A percentile compares a stretch with the other conserved stretches of the same genome.
Conservation (phyloP, 2,888 invertebrate species). For the Drosophila anomelani region DNA sequence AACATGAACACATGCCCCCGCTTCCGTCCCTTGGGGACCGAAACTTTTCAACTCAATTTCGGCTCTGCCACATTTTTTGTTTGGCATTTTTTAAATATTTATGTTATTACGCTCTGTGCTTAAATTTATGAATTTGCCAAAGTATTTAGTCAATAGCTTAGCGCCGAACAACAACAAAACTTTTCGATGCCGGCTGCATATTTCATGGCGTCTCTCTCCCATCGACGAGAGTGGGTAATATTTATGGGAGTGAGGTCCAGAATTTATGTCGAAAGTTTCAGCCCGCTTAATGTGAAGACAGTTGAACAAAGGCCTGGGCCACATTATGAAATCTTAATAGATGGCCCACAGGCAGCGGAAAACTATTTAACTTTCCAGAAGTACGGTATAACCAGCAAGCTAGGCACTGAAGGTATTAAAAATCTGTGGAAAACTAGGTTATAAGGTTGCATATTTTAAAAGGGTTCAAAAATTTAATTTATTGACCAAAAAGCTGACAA, state of each 20-base stretch:
- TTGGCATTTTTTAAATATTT: slow-evolving; percentile 69
- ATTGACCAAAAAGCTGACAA: neutral
- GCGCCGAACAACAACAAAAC: slow-evolving; percentile 41
- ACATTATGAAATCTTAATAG: slow-evolving; percentile 57
- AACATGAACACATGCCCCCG: slow-evolving; percentile 20
- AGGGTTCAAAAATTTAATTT: neutral
- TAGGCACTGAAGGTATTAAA: neutral
- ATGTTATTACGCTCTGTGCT: slow-evolving; percentile 66
- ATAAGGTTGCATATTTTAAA: neutral
- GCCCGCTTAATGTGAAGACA: slow-evolving; percentile 63
- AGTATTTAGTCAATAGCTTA: slow-evolving; percentile 79
- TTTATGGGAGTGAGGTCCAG: slow-evolving; percentile 57
- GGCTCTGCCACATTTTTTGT: slow-evolving; percentile 44
- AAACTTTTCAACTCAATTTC: slow-evolving; percentile 72
- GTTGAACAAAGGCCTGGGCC: slow-evolving; percentile 30
- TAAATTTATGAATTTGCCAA: slow-evolving; percentile 77
- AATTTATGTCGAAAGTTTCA: slow-evolving; percentile 72
- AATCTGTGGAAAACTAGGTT: neutral
- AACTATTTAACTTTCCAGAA: slow-evolving; percentile 27
- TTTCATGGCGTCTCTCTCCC: slow-evolving; percentile 50
- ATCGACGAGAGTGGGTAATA: slow-evolving; percentile 62
- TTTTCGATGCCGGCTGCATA: slow-evolving; percentile 60
- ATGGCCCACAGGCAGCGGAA: slow-evolving; percentile 7
- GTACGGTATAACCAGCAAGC: neutral
- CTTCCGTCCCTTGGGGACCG: neutral